Base-by-base conservation (phyloP, 2,888 invertebrate genomes). In the Meiosimyza platycephala region DNA sequence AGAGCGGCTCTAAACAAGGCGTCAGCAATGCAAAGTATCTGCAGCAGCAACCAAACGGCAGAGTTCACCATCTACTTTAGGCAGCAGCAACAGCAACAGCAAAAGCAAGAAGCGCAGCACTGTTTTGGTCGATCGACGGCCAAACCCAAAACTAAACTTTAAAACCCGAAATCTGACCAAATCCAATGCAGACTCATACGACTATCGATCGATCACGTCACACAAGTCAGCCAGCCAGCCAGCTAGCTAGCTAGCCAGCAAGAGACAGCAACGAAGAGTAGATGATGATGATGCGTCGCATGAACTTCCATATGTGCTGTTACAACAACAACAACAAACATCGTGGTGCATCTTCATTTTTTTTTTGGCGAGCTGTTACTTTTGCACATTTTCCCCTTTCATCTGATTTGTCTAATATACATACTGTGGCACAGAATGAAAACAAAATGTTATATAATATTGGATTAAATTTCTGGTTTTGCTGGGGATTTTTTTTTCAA, bases 141-240 rank as follows among this genome's bases (percentile, higher is more conserved):
- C 62, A 48, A 62, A 70, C 54, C 63, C 62, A 70, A 54, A 69
- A 22, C 22, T 55, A 33, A 55, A 55, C 55, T 16, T 55, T 40
- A 9, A 40, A 40, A 67, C 11, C 59, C 59, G 33, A 60, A 28
- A 51, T 51, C 64, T 22, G 62, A 62, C 33, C 69, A 62, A 69
- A 69, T 69, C 70, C 70, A 62, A 70, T 70, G 70, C 62, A 70
- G 63, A 63, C 70, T 70, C 70, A 70, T 70, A 63, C 63, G 62
- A 70, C 70, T 62, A 70, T 70, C 70, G 70, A 70, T 70, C 70
- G 70, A 70, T 70, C 70, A 70, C 70, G 62, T 70, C 62, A 70
- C 70, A 70, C 40, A 47, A 60, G 51, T 51, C n/a, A 63, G 40
- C 40, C 40, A 40, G 40, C 40, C 40, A 40, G 40, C 9, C 40